These are phyloP conservation scores for Gadus chalcogrammus DNA, from an alignment of 2,113 vertebrate species.

Conservation along the genomic window DNA sequence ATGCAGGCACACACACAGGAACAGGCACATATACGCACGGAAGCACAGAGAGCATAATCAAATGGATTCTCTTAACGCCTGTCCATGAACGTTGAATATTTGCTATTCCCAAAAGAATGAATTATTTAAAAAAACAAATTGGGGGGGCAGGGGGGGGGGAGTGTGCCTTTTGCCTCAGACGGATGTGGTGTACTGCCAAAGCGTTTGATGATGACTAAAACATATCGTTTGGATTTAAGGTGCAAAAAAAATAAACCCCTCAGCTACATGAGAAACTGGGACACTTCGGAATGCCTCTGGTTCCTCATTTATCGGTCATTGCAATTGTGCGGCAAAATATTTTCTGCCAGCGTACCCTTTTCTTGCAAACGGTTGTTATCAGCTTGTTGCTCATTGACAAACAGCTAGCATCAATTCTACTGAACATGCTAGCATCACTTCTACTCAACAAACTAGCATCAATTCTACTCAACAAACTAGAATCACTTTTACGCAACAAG, in stretches of 20 bases:
- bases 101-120: neutral
- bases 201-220: conserved; percentile 15
- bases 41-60: conserved; percentile 38
- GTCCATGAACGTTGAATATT: conserved; percentile 18
- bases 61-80: conserved; percentile 50
- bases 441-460: too few species aligned
- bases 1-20: conserved; percentile 9
- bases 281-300: conserved; percentile 4
- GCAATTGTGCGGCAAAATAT: too few species aligned
- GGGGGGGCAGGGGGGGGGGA: too few species aligned
- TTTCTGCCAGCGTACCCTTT: too few species aligned
- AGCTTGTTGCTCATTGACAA: too few species aligned
- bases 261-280: neutral
- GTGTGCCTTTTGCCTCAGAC: neutral
- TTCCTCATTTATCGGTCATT: neutral
- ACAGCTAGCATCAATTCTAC: too few species aligned
- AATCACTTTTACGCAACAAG: too few species aligned
- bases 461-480: too few species aligned
- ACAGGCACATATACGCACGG: conserved; percentile 20
- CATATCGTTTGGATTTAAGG: conserved; percentile 3
- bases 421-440: too few species aligned
- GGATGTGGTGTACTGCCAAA: conserved; percentile 17
- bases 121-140: neutral
- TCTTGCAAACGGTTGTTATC: too few species aligned
- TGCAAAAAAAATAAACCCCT: neutral